Conservation (phyloP, 1,140 invertebrate genomes). For the Saccostrea cuccullata region DNA sequence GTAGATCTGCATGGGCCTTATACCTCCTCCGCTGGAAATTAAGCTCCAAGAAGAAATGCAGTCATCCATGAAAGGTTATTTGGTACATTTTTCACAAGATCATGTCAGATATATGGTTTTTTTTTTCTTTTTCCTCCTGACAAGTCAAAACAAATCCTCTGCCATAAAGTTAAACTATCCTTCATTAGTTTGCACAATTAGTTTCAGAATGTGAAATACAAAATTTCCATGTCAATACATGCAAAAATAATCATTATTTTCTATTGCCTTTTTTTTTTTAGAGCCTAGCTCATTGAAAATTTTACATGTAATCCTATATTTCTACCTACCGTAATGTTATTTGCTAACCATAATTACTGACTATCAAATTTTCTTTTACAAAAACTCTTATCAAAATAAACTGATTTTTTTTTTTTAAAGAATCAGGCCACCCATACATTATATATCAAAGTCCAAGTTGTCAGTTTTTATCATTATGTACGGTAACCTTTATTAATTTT, state of each 20-base stretch:
- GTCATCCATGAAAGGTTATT: constrained; percentile 20
- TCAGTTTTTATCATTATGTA: not conserved
- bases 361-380: not conserved
- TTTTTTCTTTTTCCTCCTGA: constrained; percentile 11
- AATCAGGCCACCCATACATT: no score
- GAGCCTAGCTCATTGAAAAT: not conserved
- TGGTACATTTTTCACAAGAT: not conserved
- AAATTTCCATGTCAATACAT: no score
- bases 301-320: no score
- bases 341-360: not conserved
- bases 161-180: not conserved
- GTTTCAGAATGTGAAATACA: not conserved
- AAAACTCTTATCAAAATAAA: not conserved
- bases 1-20: not conserved
- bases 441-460: not conserved
- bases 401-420: no score
- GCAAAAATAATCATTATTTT: no score
- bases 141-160: constrained; percentile 26
- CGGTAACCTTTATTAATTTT: not conserved
- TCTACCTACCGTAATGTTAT: not conserved
- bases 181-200: not conserved
- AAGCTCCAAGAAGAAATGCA: not conserved
- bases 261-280: not conserved
- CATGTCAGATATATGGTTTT: not conserved
- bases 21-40: not conserved